Percentiles rank a stretch among this genome's conserved stretches.
Conservation (phyloP, 1,140 invertebrate species). For the Philotrypesis tridentata region DNA sequence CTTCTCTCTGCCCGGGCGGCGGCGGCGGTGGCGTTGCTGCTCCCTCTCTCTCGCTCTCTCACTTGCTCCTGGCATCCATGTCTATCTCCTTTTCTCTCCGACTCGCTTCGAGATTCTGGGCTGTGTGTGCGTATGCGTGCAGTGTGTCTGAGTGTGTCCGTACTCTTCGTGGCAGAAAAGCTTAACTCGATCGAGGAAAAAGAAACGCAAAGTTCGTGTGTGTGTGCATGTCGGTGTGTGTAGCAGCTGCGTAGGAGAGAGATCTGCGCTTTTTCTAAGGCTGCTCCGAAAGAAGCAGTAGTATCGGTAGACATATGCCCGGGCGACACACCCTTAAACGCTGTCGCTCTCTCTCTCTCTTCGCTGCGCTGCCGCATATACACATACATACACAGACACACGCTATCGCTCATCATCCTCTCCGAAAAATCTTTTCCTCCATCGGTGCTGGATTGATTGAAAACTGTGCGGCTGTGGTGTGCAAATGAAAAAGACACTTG, state of each 20-base stretch:
- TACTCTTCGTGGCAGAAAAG: neutral
- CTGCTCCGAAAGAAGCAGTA: neutral
- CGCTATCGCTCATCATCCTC: neutral
- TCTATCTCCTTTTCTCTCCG: neutral
- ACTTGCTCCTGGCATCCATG: neutral
- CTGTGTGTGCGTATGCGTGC: neutral
- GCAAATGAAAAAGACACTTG: neutral
- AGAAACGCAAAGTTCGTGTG: neutral
- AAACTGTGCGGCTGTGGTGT: neutral
- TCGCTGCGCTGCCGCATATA: neutral
- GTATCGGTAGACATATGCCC: neutral
- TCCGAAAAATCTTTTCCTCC: neutral
- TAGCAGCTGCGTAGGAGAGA: neutral
- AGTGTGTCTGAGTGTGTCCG: neutral
- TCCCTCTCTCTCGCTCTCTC: neutral
- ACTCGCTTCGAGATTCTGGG: neutral
- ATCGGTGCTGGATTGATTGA: neutral
- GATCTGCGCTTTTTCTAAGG: neutral
- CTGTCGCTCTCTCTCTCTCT: constrained; percentile 24
- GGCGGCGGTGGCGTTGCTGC: neutral
- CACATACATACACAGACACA: neutral
- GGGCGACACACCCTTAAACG: neutral
- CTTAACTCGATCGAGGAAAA: no score
- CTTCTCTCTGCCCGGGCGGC: constrained; percentile 11
- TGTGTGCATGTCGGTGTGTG: neutral